These are phyloP conservation scores for Sylvia borin DNA, from an alignment of 2,797 vertebrate species.

Conservation along the genomic window DNA sequence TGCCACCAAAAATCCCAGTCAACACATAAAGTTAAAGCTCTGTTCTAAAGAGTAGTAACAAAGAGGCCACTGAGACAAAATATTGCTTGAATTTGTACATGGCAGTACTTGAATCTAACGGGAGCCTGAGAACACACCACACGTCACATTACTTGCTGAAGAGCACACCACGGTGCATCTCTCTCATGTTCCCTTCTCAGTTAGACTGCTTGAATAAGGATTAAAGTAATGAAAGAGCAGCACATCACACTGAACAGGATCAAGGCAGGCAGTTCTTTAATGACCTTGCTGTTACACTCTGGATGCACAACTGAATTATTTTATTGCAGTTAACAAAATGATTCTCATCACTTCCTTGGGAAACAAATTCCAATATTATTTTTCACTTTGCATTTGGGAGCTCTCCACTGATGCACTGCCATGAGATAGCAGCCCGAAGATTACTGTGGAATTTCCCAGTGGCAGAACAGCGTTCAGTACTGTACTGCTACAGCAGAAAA, in stretches of 20 bases:
- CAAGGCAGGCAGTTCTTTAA: background rate
- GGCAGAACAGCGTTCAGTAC: constrained; percentile 16
- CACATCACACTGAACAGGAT: background rate
- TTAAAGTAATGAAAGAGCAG: background rate
- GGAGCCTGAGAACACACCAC: background rate
- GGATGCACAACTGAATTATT: background rate
- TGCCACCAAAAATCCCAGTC: background rate
- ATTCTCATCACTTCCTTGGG: background rate
- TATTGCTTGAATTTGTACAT: background rate
- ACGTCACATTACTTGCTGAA: background rate
- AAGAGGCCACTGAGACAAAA: background rate
- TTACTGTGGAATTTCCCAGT: constrained; percentile 16
- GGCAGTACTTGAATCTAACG: background rate
- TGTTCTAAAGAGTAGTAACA: background rate
- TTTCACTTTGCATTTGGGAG: background rate
- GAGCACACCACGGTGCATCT: background rate
- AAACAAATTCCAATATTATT: constrained; percentile 3
- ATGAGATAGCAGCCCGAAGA: background rate
- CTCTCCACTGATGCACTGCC: background rate
- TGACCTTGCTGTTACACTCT: background rate
- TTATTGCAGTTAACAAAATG: background rate
- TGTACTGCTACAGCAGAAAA: background rate
- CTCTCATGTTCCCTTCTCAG: background rate
- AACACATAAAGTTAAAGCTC: background rate
- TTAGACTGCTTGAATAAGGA: background rate